Evolutionary conservation across 2,797 vertebrate genomes (phyloP).

Genomic region (Rhinatrema bivittatum): DNA sequence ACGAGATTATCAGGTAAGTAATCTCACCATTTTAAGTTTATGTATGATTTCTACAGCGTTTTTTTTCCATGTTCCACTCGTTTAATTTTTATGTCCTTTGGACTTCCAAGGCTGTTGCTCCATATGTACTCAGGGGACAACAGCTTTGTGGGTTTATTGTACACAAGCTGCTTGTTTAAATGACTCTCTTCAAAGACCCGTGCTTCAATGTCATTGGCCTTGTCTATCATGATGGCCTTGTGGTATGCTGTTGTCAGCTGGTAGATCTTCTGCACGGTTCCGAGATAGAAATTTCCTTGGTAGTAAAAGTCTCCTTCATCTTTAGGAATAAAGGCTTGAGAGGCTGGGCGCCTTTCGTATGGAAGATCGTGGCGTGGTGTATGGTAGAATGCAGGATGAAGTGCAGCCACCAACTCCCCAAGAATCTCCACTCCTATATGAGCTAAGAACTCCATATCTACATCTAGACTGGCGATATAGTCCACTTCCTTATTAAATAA

Average conservation of each 20-base stretch:
- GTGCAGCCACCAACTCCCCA: conserved; percentile 50
- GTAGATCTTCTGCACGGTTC: conserved; percentile 47
- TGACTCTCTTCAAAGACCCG: conserved; percentile 57
- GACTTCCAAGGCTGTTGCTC: conserved; percentile 34
- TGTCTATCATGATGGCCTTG: conserved; percentile 49
- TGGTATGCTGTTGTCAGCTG: conserved; percentile 44
- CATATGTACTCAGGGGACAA: conserved; percentile 73
- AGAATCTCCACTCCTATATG: conserved; percentile 60
- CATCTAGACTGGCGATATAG: conserved; percentile 59
- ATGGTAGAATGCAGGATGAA: conserved; percentile 55
- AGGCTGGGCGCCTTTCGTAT: conserved; percentile 26
- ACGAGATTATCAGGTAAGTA: no score
- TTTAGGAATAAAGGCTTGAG: conserved; percentile 35
- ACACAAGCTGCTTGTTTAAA: conserved; percentile 61
- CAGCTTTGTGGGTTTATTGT: conserved; percentile 53
- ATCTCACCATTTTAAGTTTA: no score
- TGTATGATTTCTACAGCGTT: no score
- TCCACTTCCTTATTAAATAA: conserved; percentile 42
- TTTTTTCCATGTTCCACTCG: no score
- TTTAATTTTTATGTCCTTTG: no score
- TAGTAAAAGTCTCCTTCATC: conserved; percentile 63
- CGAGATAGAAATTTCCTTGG: conserved; percentile 63
- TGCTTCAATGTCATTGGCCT: conserved; percentile 31
- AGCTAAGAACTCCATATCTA: conserved; percentile 59
- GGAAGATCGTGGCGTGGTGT: conserved; percentile 26